A percentile compares a stretch with the other conserved stretches of the same genome.
These are phyloP conservation scores for Hyaena hyaena DNA, from an alignment of 2,113 vertebrate genomes.

Conservation along the genomic window DNA sequence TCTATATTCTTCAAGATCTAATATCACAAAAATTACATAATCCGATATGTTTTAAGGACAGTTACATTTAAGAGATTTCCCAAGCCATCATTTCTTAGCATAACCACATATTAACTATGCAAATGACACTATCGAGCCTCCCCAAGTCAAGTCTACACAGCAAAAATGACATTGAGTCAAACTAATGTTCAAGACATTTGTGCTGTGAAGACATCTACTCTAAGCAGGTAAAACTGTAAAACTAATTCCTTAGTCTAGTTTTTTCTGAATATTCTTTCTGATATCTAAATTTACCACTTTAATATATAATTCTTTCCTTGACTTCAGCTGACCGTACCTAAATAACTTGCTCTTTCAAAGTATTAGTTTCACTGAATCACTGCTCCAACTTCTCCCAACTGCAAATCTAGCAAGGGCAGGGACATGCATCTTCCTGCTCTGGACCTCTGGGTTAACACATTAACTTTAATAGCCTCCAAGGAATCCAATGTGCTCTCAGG, in stretches of 20 bases:
- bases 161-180: constrained; percentile 45
- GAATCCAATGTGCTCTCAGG: background rate
- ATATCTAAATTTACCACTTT: background rate
- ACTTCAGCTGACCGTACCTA: background rate
- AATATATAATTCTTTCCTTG: background rate
- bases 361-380: background rate
- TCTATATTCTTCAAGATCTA: constrained; percentile 51
- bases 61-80: constrained; percentile 13
- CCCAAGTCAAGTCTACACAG: background rate
- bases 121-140: constrained; percentile 17
- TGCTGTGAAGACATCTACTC: background rate
- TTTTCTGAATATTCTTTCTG: constrained; percentile 35
- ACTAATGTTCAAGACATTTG: background rate
- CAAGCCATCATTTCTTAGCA: constrained; percentile 50
- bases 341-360: background rate
- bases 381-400: background rate
- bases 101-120: constrained; percentile 53
- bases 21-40: constrained; percentile 25
- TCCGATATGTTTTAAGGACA: constrained; percentile 46
- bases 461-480: background rate
- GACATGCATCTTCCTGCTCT: background rate
- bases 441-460: background rate
- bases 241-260: background rate
- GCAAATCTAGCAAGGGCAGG: background rate
- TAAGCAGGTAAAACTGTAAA: constrained; percentile 35